These are phyloP conservation scores for Parasteatoda tepidariorum DNA, from an alignment of 1,140 invertebrate species.

Conservation along the genomic window DNA sequence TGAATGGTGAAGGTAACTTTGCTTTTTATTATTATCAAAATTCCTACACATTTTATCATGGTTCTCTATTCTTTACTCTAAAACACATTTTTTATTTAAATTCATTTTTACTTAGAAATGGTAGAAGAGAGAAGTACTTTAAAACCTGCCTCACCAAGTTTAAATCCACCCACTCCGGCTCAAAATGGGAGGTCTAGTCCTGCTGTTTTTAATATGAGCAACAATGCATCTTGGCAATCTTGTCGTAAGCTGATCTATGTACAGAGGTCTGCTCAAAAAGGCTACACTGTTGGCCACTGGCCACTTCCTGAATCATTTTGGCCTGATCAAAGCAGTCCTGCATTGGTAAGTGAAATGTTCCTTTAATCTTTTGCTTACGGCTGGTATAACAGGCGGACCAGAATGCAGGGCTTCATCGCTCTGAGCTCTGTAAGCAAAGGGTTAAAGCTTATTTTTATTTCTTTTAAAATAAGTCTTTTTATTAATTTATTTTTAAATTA, in stretches of 20 bases:
- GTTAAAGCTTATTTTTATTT: too few relatives aligned
- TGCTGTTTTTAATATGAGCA: neutral
- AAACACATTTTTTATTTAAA: neutral
- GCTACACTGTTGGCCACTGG: conserved; percentile 95
- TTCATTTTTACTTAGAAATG: neutral
- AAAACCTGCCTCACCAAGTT: conserved; percentile 33
- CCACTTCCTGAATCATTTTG: conserved; percentile 98
- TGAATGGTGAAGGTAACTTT: conserved; percentile 69
- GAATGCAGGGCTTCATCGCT: too few relatives aligned
- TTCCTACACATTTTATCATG: neutral
- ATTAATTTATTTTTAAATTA: too few relatives aligned
- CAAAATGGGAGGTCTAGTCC: conserved; percentile 40
- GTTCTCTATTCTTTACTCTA: too few relatives aligned
- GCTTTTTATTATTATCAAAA: neutral
- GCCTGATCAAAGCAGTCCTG: conserved; percentile 86
- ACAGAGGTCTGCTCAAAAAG: conserved; percentile 89
- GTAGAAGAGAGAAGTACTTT: conserved; percentile 2
- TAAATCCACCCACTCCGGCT: neutral
- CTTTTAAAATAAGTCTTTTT: too few relatives aligned
- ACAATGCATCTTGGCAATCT: conserved; percentile 79
- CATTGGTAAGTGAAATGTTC: conserved; percentile 73
- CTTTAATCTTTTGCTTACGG: too few relatives aligned
- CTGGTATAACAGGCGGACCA: too few relatives aligned
- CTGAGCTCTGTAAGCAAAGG: too few relatives aligned
- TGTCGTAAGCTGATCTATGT: conserved; percentile 93